Evolutionary conservation across 1,140 invertebrate genomes (phyloP).

Genomic region (Antheraea pernyi): DNA sequence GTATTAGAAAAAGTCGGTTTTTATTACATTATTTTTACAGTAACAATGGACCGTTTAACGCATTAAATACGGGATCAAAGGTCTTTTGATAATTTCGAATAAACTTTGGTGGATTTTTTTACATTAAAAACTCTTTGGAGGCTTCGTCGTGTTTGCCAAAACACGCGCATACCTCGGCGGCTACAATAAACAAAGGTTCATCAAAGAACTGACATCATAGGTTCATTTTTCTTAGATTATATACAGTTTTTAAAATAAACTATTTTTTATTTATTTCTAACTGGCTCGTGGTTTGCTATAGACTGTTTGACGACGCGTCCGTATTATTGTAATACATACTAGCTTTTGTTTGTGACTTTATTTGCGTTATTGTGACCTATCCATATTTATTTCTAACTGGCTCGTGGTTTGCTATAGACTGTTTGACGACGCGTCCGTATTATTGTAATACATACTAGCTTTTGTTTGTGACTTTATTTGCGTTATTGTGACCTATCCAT

Average conservation of each 20-base stretch:
- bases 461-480: too few species aligned
- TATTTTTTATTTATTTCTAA: neutral
- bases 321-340: too few species aligned
- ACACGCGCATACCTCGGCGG: slow-evolving; percentile 6
- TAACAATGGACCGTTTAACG: neutral
- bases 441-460: too few species aligned
- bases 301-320: neutral
- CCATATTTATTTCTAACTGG: neutral
- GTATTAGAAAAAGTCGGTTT: slow-evolving; percentile 11
- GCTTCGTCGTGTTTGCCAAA: slow-evolving; percentile 7
- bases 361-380: too few species aligned
- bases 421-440: too few species aligned
- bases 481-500: too few species aligned
- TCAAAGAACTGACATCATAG: neutral
- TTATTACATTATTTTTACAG: slow-evolving; percentile 16
- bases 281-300: neutral
- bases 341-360: too few species aligned
- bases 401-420: neutral
- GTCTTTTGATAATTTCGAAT: slow-evolving; percentile 12
- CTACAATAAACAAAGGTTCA: neutral
- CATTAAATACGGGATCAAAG: slow-evolving; percentile 16
- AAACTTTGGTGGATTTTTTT: slow-evolving; percentile 6
- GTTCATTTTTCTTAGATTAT: neutral
- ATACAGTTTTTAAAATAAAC: neutral
- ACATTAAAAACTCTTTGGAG: slow-evolving; percentile 1